Evolutionary conservation across 2,888 invertebrate species (phyloP).

Genomic region (Eupithecia subfuscata): DNA sequence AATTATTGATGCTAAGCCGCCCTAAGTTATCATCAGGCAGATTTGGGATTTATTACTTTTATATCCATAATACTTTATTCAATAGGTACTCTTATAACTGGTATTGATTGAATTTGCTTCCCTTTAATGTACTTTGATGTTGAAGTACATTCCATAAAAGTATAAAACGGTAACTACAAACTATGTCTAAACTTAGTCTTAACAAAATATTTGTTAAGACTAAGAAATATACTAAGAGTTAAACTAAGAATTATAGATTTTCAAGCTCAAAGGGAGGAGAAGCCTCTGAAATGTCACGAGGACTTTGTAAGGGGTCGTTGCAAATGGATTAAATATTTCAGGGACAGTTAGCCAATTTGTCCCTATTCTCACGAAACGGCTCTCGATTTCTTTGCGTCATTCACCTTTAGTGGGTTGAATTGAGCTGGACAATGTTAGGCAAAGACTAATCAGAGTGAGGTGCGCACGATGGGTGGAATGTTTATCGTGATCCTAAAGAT

Average conservation of each 20-base stretch:
- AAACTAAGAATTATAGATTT: slow-evolving; percentile 1
- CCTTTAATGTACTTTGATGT: background rate
- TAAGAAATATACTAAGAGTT: too few species aligned
- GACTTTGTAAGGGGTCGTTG: slow-evolving; percentile 8
- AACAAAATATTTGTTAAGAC: too few species aligned
- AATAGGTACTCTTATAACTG: background rate
- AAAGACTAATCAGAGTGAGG: slow-evolving; percentile 54
- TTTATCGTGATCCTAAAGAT: slow-evolving; percentile 58
- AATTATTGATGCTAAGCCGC: background rate
- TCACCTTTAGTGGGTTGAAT: slow-evolving; percentile 50
- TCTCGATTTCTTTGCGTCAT: slow-evolving; percentile 57
- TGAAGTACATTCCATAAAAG: too few species aligned
- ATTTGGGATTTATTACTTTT: background rate
- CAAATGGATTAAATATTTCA: slow-evolving; percentile 26
- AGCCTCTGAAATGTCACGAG: slow-evolving; percentile 16
- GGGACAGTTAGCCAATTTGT: slow-evolving; percentile 48
- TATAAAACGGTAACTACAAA: background rate
- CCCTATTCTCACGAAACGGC: slow-evolving; percentile 56
- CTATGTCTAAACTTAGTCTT: background rate
- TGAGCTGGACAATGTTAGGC: slow-evolving; percentile 50
- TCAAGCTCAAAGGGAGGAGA: slow-evolving; percentile 8
- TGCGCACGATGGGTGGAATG: slow-evolving; percentile 47
- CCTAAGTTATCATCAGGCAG: background rate
- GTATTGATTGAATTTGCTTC: background rate
- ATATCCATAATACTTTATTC: background rate